Evolutionary conservation across 2,888 invertebrate species (phyloP).

Genomic region (Melinaea menophilus): DNA sequence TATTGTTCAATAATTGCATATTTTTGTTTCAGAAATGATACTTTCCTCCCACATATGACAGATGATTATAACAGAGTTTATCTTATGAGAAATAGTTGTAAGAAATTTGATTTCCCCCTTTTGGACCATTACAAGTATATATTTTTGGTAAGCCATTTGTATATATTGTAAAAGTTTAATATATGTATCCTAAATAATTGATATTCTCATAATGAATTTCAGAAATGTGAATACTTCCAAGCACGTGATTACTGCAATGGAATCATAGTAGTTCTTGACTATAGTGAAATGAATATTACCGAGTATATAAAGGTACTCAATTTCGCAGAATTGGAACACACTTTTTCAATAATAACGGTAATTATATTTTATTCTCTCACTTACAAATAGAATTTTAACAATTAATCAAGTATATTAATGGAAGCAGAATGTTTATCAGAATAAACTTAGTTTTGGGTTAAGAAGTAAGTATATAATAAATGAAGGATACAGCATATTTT

Average conservation of each 20-base stretch:
- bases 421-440: no score
- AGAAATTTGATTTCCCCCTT: conserved; percentile 11
- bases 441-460: no score
- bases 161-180: no score
- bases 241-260: neutral
- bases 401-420: no score
- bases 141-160: conserved; percentile 11
- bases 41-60: conserved; percentile 15
- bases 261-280: neutral
- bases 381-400: no score
- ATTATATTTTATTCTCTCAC: no score
- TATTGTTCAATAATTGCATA: neutral
- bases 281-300: neutral
- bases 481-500: no score
- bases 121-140: conserved; percentile 1
- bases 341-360: neutral
- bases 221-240: conserved; percentile 2
- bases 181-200: no score
- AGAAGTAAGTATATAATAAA: no score
- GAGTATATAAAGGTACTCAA: neutral
- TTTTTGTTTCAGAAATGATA: conserved; percentile 12
- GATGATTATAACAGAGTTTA: conserved; percentile 12
- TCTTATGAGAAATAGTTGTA: conserved; percentile 7
- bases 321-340: neutral
- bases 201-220: neutral